phyloP scores from a whole-genome alignment of 2,113 vertebrate genomes.

The rabbit (Oryctolagus cuniculus) region mOryCun1.1 NC_091436.1:111283001-111283500 shows the following conservation, averaged over 20 bases:
- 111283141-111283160: neutral
- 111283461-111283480: neutral
- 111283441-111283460: neutral
- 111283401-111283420: neutral
- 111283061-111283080: neutral
- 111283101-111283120: neutral
- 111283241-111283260: neutral
- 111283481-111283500: neutral
- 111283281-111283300: conserved; percentile 29
- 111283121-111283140: neutral
- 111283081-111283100: neutral
- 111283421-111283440: neutral
- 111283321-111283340: neutral
- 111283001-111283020: conserved; percentile 19
- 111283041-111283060: neutral
- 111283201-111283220: neutral
- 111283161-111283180: neutral
- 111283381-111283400: neutral
- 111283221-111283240: neutral
- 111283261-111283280: conserved; percentile 4
- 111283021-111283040: neutral
- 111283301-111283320: neutral
- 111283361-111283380: neutral
- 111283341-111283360: conserved; percentile 20
- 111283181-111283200: neutral